Conservation (phyloP, 2,888 invertebrate species). For the Acrobasis repandana region DNA sequence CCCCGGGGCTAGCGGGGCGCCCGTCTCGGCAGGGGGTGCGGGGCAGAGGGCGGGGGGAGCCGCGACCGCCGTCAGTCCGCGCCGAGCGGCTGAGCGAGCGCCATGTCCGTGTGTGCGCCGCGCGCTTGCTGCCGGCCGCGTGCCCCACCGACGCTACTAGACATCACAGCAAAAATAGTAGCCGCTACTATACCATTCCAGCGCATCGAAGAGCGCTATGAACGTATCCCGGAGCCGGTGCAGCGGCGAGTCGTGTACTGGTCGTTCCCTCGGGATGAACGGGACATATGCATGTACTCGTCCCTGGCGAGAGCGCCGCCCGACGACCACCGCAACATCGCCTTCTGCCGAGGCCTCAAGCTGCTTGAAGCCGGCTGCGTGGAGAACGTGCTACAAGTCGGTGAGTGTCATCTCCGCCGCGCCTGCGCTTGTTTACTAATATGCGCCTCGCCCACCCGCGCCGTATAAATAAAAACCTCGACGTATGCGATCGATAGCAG, state of each 20-base stretch:
- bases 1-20: conserved; percentile 57
- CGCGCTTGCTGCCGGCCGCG: conserved; percentile 81
- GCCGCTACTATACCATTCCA: conserved; percentile 94
- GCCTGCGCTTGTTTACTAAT: conserved; percentile 83
- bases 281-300: conserved; percentile 95
- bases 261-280: conserved; percentile 94
- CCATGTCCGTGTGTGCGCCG: conserved; percentile 79
- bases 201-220: conserved; percentile 92
- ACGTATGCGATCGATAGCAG: conserved; percentile 83
- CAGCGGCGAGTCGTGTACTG: conserved; percentile 94
- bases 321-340: conserved; percentile 90
- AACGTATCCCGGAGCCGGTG: conserved; percentile 94
- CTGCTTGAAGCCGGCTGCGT: conserved; percentile 92
- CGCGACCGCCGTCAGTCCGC: conserved; percentile 70
- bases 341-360: conserved; percentile 93
- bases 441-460: conserved; percentile 82
- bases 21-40: conserved; percentile 37
- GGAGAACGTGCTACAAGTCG: conserved; percentile 93
- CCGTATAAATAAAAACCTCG: conserved; percentile 82
- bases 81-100: conserved; percentile 80
- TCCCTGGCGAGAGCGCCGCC: conserved; percentile 85
- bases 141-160: conserved; percentile 89
- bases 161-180: conserved; percentile 92
- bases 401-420: conserved; percentile 84
- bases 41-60: conserved; percentile 43